phyloP scores from a whole-genome alignment of 2,797 vertebrate genomes.

The Atherinosoma microstoma region DNA sequence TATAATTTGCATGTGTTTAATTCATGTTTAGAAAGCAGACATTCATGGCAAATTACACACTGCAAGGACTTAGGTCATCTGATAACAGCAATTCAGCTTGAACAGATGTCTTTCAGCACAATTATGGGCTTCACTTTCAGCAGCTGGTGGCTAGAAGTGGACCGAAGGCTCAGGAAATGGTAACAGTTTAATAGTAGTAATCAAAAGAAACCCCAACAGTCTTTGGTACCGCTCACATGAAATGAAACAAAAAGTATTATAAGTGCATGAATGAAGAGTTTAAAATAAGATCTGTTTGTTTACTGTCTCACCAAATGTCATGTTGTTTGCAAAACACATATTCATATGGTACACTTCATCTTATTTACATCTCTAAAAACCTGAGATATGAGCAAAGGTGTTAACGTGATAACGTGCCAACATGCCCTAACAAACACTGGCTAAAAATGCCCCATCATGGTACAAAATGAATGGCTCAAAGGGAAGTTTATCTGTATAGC shows the following conservation, averaged over 20 bases:
- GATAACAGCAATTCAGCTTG: constrained; percentile 29
- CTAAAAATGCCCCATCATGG: no score
- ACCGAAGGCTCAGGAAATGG: constrained; percentile 19
- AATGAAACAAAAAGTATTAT: not conserved
- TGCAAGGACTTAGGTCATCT: constrained; percentile 24
- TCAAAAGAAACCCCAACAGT: constrained; percentile 10
- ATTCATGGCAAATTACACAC: constrained; percentile 31
- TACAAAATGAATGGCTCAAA: no score
- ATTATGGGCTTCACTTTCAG: constrained; percentile 34
- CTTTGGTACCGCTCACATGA: not conserved
- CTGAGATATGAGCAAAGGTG: no score
- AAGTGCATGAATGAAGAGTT: not conserved
- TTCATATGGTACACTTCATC: no score
- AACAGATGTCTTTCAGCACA: constrained; percentile 37
- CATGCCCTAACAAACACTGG: no score
- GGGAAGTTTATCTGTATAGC: no score
- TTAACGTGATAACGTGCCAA: no score
- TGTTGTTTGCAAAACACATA: not conserved
- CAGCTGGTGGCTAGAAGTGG: constrained; percentile 41
- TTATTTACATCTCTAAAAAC: not conserved
- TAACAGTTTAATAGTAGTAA: constrained; percentile 27
- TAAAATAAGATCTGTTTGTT: not conserved
- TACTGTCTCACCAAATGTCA: not conserved
- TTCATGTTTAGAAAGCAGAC: constrained; percentile 14
- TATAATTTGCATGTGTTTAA: not conserved